Evolutionary conservation across 2,888 invertebrate genomes (phyloP), one percentile per base, ranked within the genome.

Genomic region (Rhopalosiphum nymphaeae): DNA sequence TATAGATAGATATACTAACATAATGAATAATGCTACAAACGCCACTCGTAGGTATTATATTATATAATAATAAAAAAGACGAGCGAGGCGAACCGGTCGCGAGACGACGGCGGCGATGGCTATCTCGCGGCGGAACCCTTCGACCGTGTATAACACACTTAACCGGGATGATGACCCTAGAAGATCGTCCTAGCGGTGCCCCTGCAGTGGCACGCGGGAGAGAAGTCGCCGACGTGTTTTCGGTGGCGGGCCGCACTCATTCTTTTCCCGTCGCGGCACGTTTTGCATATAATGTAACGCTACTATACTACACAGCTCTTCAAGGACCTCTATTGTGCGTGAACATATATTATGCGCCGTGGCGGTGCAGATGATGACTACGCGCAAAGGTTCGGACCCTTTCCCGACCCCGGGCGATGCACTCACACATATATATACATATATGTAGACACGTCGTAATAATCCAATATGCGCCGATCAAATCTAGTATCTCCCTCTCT

Each of bases 371-470:
- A 78, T 78, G 85, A 91, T 53, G 53, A 56, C 91, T 56, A 53
- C 56, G 78, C 78, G 90, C 78, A 91, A 85, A 61, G 36, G 84
- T n/a, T 56, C 85, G 91, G 91, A 91, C 91, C 91, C 84, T 56
- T 67, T 42, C 85, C 85, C 85, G 85, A 26, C 21, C 53, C 57
- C 46, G 13, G n/a, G 57, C 57, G 86, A 57, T 53, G 21, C 16
- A 53, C 53, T 53, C 53, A 53, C 21, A 53, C 1, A 13, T 49
- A 49, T 13, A 53, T 53, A 53, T 49, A 49, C 11, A 53, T 42
- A 29, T 44, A 36, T n/a, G 42, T 42, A 84, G 10, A 26, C 26
- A 85, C 44, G 44, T 85, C 85, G 85, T 85, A 44, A 85, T 85
- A 78, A 78, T 36, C 78, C 78, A 78, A 78, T n/a, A 87, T 16